These are phyloP conservation scores for Scomber scombrus DNA, from an alignment of 2,113 vertebrate genomes.

Conservation along the genomic window DNA sequence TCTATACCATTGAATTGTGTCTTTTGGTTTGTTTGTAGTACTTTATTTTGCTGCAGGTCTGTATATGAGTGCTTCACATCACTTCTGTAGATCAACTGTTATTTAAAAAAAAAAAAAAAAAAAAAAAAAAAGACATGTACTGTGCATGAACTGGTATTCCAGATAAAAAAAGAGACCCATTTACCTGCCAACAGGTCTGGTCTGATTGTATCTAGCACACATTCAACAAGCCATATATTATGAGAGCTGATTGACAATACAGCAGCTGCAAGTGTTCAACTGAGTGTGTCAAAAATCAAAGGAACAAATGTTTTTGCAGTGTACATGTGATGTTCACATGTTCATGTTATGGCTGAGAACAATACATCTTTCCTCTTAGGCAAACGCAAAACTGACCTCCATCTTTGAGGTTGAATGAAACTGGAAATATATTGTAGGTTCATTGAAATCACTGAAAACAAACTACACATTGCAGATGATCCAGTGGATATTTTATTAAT, in stretches of 20 bases:
- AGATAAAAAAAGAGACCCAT: background rate
- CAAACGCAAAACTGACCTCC: background rate
- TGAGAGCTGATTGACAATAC: background rate
- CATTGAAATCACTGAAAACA: no score
- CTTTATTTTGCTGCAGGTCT: background rate
- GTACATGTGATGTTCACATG: background rate
- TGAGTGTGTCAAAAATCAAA: constrained; percentile 15
- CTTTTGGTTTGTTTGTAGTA: background rate
- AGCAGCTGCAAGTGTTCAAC: constrained; percentile 39
- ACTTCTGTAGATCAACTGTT: background rate
- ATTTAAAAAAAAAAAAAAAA: background rate
- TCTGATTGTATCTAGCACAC: constrained; percentile 18
- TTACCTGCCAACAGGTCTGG: background rate
- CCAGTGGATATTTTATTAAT: no score
- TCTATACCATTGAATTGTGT: no score
- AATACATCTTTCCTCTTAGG: background rate
- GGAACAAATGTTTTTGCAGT: background rate
- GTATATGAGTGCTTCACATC: background rate
- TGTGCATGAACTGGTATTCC: background rate
- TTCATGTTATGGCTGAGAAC: background rate
- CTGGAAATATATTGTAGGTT: background rate
- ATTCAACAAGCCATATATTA: background rate
- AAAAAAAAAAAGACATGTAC: background rate
- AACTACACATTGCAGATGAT: no score
- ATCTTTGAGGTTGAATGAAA: background rate